Evolutionary conservation across 2,113 vertebrate species (phyloP).

Genomic region (Paramisgurnus dabryanus): DNA sequence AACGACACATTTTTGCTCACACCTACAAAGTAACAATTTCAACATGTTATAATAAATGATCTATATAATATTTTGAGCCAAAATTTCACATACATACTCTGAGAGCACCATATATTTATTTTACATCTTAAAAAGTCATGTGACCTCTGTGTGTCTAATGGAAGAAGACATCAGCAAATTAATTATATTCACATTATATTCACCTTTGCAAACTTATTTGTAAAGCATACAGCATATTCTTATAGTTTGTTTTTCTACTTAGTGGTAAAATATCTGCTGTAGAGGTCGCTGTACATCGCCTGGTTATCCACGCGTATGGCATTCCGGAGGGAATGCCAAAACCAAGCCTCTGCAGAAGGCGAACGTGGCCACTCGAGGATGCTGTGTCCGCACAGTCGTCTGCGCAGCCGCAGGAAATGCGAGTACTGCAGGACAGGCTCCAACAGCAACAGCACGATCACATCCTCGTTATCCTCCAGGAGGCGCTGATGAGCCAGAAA

Average conservation of each 20-base stretch:
- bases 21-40: too few relatives aligned
- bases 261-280: conserved; percentile 68
- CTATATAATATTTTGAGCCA: too few relatives aligned
- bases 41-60: too few relatives aligned
- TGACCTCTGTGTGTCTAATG: too few relatives aligned
- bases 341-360: conserved; percentile 75
- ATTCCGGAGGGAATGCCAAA: conserved; percentile 79
- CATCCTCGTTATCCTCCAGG: conserved; percentile 77
- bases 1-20: too few relatives aligned
- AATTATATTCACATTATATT: too few relatives aligned
- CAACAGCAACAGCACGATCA: conserved; percentile 81
- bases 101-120: too few relatives aligned
- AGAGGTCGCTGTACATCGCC: conserved; percentile 71
- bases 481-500: conserved; percentile 82
- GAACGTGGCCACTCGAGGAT: conserved; percentile 83
- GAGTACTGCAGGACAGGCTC: conserved; percentile 82
- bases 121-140: too few relatives aligned
- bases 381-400: conserved; percentile 76
- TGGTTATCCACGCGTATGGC: conserved; percentile 73
- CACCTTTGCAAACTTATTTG: too few relatives aligned
- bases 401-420: conserved; percentile 78
- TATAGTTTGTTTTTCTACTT: conserved; percentile 24
- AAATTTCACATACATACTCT: too few relatives aligned
- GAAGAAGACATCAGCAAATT: too few relatives aligned
- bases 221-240: too few relatives aligned